A percentile compares a stretch with the other conserved stretches of the same genome.
These are phyloP conservation scores for Diadegma fenestrale DNA, from an alignment of 2,888 invertebrate species.

Conservation along the genomic window DNA sequence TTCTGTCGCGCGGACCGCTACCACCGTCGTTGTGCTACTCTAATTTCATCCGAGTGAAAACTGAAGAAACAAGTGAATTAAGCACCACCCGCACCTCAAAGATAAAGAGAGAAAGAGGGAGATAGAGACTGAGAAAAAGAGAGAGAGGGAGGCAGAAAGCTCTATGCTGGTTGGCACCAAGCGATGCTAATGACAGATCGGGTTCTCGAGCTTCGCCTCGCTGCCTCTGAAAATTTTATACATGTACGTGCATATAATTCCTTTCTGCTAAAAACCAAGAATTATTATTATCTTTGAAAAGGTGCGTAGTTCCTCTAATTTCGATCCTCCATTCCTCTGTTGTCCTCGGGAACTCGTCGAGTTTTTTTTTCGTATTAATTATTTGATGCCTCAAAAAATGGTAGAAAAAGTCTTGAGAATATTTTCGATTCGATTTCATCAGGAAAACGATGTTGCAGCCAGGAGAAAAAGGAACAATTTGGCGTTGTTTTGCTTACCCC, in stretches of 20 bases:
- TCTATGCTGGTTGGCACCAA: slow-evolving; percentile 62
- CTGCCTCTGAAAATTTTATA: slow-evolving; percentile 14
- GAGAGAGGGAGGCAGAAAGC: slow-evolving; percentile 26
- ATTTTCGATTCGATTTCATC: background rate
- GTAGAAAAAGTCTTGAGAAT: background rate
- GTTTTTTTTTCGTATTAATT: background rate
- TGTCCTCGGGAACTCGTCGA: background rate
- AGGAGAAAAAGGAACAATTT: slow-evolving; percentile 14
- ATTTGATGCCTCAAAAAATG: background rate
- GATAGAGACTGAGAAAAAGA: background rate
- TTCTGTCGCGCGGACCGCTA: slow-evolving; percentile 39
- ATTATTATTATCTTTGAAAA: background rate
- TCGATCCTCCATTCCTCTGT: background rate
- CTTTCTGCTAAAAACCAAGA: slow-evolving; percentile 37
- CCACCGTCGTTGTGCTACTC: slow-evolving; percentile 68
- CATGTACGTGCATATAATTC: slow-evolving; percentile 4
- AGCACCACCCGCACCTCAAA: slow-evolving; percentile 70
- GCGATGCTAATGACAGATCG: slow-evolving; percentile 81
- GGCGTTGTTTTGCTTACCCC: slow-evolving; percentile 25
- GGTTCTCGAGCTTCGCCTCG: slow-evolving; percentile 71
- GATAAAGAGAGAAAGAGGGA: background rate
- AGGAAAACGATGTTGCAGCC: slow-evolving; percentile 37
- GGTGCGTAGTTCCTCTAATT: slow-evolving; percentile 2
- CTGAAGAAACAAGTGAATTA: slow-evolving; percentile 85
- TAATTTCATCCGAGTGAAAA: slow-evolving; percentile 82